Base-by-base conservation (phyloP, 2,113 vertebrate species). In the Coturnix japonica region DNA sequence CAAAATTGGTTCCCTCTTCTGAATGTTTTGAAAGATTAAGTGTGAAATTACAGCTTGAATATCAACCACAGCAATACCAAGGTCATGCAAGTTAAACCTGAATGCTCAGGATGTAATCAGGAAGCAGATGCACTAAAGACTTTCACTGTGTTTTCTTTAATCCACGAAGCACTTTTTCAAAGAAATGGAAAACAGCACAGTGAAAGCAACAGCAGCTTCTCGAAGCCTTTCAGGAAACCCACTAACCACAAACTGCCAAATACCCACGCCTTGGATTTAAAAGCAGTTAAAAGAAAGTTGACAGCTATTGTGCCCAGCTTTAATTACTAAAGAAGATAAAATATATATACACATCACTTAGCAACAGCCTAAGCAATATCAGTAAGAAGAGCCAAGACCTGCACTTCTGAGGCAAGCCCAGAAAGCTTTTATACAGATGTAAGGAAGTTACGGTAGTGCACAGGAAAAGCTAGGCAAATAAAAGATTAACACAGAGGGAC, bases 11-110 rank as follows among this genome's bases (percentile, higher is more conserved):
- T 87, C 66, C 79, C 83, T 85, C 56, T 94, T 97, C 63, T 67
- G 69, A 96, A 95, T 93, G 69, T 87, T 74, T 94, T 94, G 71
- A 96, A 94, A 94, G 47, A 87, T 89, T 96, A 87, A 61, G 81
- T 90, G 89, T 93, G 90, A 94, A 89, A 93, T 65, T 94, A 53
- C 43, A 81, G 46, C 63, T 25, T 74, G 47, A 85, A 79, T 85
- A 97, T 53, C 78, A 81, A 79, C 44, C 75, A 74, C 35, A 92
- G 60, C 63, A 91, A 96, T 51, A 85, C 17, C 65, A 88, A 76
- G 77, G 93, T 92, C 65, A 94, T 0, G 0, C 23, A 92, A 93
- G 80, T 81, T 85, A 95, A 93, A 70, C 78, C 26, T 80, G 30
- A 87, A 46, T 31, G 93, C 69, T 69, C 70, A 37, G 84, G 26